Conservation (phyloP, 2,797 vertebrate species). For the Centroberyx gerrardi region DNA sequence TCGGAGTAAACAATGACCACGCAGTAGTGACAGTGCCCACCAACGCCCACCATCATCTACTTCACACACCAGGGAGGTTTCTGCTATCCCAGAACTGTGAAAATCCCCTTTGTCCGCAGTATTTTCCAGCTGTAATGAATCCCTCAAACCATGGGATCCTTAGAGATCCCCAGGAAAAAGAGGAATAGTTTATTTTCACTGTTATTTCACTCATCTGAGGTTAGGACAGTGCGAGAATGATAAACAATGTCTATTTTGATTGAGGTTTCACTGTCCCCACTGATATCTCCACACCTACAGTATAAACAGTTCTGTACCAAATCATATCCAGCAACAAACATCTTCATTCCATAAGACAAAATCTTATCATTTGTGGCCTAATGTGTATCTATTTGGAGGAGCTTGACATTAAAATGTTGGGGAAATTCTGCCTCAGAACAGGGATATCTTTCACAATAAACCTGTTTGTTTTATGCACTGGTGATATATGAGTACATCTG, state of each 20-base stretch:
- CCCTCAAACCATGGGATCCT: too few species aligned
- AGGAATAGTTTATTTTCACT: too few species aligned
- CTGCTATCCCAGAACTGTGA: neutral
- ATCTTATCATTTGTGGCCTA: neutral
- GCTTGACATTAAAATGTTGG: too few species aligned
- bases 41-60: conserved; percentile 26
- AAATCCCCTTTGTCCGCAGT: conserved; percentile 1
- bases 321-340: conserved; percentile 15
- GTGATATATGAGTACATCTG: neutral
- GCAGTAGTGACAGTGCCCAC: conserved; percentile 20
- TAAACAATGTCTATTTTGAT: neutral
- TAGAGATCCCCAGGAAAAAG: too few species aligned
- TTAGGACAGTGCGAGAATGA: too few species aligned
- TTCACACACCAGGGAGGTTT: conserved; percentile 30
- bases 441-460: neutral
- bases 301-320: neutral
- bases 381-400: too few species aligned
- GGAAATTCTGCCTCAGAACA: too few species aligned
- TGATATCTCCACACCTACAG: neutral
- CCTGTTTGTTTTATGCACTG: neutral
- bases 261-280: neutral
- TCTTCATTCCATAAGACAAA: conserved; percentile 25
- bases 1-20: conserved; percentile 36
- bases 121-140: neutral
- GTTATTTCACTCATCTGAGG: too few species aligned